A percentile compares a stretch with the other conserved stretches of the same genome.
These are phyloP conservation scores for Drosophila diplacantha DNA, from an alignment of 2,888 invertebrate species.

Conservation along the genomic window DNA sequence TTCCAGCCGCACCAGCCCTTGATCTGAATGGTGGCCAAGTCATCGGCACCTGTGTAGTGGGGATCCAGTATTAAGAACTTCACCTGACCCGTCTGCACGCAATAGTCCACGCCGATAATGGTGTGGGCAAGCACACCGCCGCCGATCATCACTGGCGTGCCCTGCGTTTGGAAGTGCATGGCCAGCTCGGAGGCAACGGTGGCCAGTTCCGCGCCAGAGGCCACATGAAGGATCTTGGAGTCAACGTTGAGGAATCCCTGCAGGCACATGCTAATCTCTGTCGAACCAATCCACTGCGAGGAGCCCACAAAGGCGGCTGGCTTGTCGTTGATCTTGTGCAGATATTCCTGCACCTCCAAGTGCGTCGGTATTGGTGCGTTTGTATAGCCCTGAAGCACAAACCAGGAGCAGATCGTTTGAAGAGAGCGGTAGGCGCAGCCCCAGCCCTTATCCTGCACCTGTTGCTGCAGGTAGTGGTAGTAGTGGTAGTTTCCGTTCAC, in stretches of 20 bases:
- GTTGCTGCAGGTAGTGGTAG: constrained; percentile 97
- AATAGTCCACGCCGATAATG: constrained; percentile 95
- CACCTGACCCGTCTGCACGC: constrained; percentile 86
- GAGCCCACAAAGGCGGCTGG: constrained; percentile 91
- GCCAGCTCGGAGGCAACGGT: constrained; percentile 88
- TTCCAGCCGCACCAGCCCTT: constrained; percentile 99
- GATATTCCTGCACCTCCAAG: constrained; percentile 92
- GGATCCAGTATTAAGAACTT: constrained; percentile 98
- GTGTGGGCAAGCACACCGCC: constrained; percentile 99
- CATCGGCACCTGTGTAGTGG: constrained; percentile 95
- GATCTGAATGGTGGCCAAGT: constrained; percentile 83
- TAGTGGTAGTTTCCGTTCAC: constrained; percentile 94
- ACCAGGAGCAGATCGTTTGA: constrained; percentile 98
- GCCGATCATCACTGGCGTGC: constrained; percentile 99
- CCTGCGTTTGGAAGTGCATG: constrained; percentile 93
- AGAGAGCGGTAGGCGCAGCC: constrained; percentile 99
- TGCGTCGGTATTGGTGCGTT: constrained; percentile 87
- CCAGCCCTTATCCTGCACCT: constrained; percentile 98
- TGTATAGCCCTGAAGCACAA: constrained; percentile 91
- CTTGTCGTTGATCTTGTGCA: constrained; percentile 97
- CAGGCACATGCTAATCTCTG: constrained; percentile 95
- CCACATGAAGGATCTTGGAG: constrained; percentile 89
- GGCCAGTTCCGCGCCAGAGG: constrained; percentile 89
- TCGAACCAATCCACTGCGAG: constrained; percentile 98
- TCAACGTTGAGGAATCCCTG: constrained; percentile 87